Evolutionary conservation across 2,888 invertebrate species (phyloP), one percentile per base, ranked within the genome.

Genomic region (Perdita meconis): DNA sequence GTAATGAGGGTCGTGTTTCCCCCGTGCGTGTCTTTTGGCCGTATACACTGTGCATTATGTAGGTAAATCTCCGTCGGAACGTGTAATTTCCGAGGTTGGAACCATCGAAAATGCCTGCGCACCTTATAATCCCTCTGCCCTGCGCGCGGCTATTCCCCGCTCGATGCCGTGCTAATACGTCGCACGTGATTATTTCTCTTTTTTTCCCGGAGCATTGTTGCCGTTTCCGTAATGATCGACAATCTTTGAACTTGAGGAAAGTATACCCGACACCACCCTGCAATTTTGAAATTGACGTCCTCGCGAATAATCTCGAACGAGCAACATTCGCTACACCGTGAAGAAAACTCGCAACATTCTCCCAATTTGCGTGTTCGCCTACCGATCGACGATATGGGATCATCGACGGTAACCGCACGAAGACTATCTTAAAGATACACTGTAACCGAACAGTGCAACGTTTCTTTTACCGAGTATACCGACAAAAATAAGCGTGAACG

Each of bases 41-140:
- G 50, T 60, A 10, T n/a, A 16, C 50, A 6, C 26, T 26, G 26
- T 59, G 47, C 40, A 22, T 61, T 38, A 65, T 30, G 36, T 55
- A 47, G n/a, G 66, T 30, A 70, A 65, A 65, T 56, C 24, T 19
- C 2, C 22, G 6, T 1, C 10, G 47, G 12, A 68, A 64, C 73
- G 64, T 79, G 50, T 80, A 79, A 79, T 79, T 73, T 79, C 24
- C 66, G 16, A 53, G 59, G 64, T 68, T 40, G 61, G 13, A 42
- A 60, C 64, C 59, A 42, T 60, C 80, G 36, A 64, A 78, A 72
- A 61, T 36, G 19, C 51, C n/a, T 47, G 51, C 16, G 57, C 26
- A 56, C 56, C 60, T 61, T 40, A 63, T 63, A 72, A 72, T 79
- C 72, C 47, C 12, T 19, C 13, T 1, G 10, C 12, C 13, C 16